Evolutionary conservation across 2,888 invertebrate species (phyloP).

Genomic region (Heliconius hortense): DNA sequence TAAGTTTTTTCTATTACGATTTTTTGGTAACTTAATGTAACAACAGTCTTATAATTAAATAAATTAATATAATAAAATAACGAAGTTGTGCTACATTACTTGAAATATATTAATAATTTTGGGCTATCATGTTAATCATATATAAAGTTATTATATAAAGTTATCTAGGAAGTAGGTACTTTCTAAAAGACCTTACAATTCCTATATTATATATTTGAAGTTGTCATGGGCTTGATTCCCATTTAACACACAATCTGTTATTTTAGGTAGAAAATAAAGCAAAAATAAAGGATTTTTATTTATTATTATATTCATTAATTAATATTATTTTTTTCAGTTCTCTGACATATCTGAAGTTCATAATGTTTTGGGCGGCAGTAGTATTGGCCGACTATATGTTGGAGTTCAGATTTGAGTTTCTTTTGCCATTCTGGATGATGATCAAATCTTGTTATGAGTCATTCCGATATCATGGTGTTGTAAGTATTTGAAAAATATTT

Average conservation of each 20-base stretch:
- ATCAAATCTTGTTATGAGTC: conserved; percentile 97
- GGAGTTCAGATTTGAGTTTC: conserved; percentile 99
- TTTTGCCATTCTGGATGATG: conserved; percentile 99
- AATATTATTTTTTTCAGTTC: conserved; percentile 85
- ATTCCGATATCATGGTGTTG: conserved; percentile 98
- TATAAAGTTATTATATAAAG: too few species aligned
- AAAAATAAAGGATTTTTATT: background rate
- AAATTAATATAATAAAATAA: background rate
- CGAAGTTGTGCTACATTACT: background rate
- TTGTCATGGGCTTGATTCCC: too few species aligned
- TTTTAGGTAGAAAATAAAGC: background rate
- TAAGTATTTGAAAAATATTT: conserved; percentile 75
- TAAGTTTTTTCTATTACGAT: too few species aligned
- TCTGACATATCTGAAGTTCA: conserved; percentile 96
- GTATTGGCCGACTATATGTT: conserved; percentile 97
- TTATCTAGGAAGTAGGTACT: too few species aligned
- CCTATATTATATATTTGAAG: too few species aligned
- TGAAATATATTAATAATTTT: background rate
- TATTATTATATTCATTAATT: background rate
- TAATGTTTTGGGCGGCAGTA: conserved; percentile 96
- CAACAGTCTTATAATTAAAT: background rate
- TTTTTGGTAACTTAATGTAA: too few species aligned
- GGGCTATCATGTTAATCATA: too few species aligned
- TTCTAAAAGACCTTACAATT: too few species aligned
- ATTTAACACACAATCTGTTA: too few species aligned